Evolutionary conservation across 2,113 vertebrate species (phyloP).

Genomic region (Camelus bactrianus): DNA sequence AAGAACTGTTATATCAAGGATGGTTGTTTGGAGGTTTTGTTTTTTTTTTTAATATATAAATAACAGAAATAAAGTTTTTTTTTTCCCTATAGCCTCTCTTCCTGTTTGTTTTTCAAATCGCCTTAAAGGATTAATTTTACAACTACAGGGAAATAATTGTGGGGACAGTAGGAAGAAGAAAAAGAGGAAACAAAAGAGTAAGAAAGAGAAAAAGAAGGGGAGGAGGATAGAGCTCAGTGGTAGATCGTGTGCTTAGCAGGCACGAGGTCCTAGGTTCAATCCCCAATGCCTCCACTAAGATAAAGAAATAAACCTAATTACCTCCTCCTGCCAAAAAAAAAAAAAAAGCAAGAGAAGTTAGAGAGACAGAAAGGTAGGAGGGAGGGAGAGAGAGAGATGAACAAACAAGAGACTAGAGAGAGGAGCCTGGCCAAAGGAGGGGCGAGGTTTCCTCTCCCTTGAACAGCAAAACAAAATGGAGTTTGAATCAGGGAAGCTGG

Average conservation of each 20-base stretch:
- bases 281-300: too few relatives aligned
- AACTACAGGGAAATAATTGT: neutral
- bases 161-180: neutral
- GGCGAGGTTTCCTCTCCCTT: neutral
- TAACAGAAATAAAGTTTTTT: neutral
- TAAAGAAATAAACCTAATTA: too few relatives aligned
- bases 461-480: neutral
- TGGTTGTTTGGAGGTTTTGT: too few relatives aligned
- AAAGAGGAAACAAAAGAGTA: neutral
- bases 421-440: accelerated
- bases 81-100: neutral
- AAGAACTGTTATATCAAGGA: neutral
- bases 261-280: too few relatives aligned
- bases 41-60: neutral
- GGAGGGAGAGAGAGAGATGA: neutral
- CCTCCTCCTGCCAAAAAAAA: too few relatives aligned
- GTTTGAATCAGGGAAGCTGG: neutral
- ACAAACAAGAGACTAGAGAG: too few relatives aligned
- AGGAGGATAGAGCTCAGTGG: too few relatives aligned
- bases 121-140: neutral
- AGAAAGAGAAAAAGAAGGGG: neutral
- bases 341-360: neutral
- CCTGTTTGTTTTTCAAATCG: neutral
- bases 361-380: neutral
- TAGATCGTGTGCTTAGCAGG: too few relatives aligned